Conservation (phyloP, 2,113 vertebrate species). For the Phoenicopterus ruber region DNA sequence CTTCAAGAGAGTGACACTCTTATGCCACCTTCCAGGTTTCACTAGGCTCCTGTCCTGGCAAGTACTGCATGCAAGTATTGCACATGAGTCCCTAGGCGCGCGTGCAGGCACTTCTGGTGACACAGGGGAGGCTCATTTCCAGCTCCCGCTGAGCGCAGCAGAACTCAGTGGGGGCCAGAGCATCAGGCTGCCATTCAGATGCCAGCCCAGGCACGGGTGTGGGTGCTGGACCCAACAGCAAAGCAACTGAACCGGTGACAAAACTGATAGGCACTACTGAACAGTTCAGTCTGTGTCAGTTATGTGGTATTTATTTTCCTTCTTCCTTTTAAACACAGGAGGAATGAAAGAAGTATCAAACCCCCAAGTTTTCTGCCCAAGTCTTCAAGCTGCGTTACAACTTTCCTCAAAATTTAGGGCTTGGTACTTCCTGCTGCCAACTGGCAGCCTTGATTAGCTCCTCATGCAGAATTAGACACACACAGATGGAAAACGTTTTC, state of each 20-base stretch:
- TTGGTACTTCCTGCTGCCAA: background rate
- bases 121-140: background rate
- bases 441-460: background rate
- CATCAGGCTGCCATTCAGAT: background rate
- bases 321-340: background rate
- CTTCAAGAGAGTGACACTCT: background rate
- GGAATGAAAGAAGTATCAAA: background rate
- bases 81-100: background rate
- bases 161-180: fast-evolving
- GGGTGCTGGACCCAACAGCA: background rate
- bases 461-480: constrained; percentile 21
- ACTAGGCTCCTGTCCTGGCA: background rate
- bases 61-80: background rate
- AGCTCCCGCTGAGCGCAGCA: background rate
- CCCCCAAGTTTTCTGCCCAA: background rate
- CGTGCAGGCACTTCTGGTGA: background rate
- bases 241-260: background rate
- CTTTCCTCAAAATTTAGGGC: background rate
- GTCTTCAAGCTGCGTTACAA: background rate
- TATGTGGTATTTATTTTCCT: background rate
- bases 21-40: background rate
- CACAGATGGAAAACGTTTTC: constrained; percentile 15
- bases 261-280: background rate
- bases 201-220: fast-evolving
- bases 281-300: background rate